A percentile compares a stretch with the other conserved stretches of the same genome.
phyloP scores from a whole-genome alignment of 2,113 vertebrate genomes.

The Cottus gobio region DNA sequence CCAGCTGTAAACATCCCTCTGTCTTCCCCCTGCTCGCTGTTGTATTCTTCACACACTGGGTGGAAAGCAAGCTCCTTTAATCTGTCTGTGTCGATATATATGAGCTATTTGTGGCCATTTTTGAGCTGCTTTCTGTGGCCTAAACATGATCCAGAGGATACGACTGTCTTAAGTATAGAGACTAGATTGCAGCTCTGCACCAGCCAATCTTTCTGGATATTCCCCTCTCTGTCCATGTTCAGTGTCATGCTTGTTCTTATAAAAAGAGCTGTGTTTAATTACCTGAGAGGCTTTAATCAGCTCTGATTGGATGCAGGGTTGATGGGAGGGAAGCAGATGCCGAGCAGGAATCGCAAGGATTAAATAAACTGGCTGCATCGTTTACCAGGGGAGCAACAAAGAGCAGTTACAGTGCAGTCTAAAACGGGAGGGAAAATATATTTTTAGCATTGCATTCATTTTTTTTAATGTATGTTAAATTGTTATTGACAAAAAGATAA shows the following conservation, averaged over 20 bases:
- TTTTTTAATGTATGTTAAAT: background rate
- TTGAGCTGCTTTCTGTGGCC: background rate
- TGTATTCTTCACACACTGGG: background rate
- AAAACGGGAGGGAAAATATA: constrained; percentile 19
- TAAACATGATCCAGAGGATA: background rate
- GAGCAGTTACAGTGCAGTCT: background rate
- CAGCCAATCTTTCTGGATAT: background rate
- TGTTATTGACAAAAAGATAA: background rate
- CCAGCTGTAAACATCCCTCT: background rate
- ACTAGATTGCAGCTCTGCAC: background rate
- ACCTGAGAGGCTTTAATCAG: constrained; percentile 64
- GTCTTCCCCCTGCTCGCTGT: background rate
- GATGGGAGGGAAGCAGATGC: constrained; percentile 8
- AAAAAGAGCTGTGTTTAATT: constrained; percentile 64
- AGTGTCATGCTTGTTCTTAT: constrained; percentile 35
- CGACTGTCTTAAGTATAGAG: background rate
- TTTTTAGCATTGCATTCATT: constrained; percentile 44
- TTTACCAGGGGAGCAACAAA: constrained; percentile 26
- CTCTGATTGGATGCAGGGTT: constrained; percentile 4
- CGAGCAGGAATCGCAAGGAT: constrained; percentile 42
- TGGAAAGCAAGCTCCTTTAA: background rate
- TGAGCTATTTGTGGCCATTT: background rate
- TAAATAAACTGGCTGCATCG: constrained; percentile 42
- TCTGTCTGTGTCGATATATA: background rate
- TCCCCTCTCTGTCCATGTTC: constrained; percentile 27